A percentile compares a stretch with the other conserved stretches of the same genome.
These are phyloP conservation scores for Sphyrna mokarran DNA, from an alignment of 2,113 vertebrate genomes.

Conservation along the genomic window DNA sequence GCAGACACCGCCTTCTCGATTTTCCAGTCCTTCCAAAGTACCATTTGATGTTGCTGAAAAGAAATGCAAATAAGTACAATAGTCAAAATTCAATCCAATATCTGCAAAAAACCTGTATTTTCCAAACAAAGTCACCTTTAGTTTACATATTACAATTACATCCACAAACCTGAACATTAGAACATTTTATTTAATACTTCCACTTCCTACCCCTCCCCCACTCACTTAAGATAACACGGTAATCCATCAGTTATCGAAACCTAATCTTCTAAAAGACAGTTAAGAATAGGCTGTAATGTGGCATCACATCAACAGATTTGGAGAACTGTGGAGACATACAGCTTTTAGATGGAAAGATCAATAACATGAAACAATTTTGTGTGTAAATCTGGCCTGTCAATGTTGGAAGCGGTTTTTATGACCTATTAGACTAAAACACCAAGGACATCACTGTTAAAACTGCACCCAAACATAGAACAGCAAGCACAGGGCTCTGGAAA, in stretches of 20 bases:
- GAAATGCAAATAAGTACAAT: not conserved
- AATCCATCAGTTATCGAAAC: slow-evolving; percentile 1
- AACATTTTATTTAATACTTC: slow-evolving; percentile 14
- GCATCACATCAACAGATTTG: slow-evolving; percentile 46
- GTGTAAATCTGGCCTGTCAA: slow-evolving; percentile 61
- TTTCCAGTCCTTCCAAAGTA: slow-evolving; percentile 96
- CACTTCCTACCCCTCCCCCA: not conserved
- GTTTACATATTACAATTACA: not conserved
- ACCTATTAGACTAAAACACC: slow-evolving; percentile 48
- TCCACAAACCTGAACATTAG: not conserved
- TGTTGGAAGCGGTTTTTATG: slow-evolving; percentile 56
- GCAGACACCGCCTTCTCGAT: slow-evolving; percentile 97
- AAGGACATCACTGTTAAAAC: slow-evolving; percentile 11
- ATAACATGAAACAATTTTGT: slow-evolving; percentile 53
- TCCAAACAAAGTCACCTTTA: not conserved
- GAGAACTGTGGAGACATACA: slow-evolving; percentile 56
- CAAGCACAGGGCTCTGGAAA: not conserved
- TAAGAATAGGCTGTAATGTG: slow-evolving; percentile 49
- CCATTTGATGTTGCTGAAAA: slow-evolving; percentile 91
- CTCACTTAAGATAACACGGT: not conserved
- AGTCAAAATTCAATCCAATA: not conserved
- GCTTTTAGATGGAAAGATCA: slow-evolving; percentile 55
- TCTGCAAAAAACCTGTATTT: not conserved
- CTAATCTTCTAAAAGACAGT: slow-evolving; percentile 37
- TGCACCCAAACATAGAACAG: not conserved